Conservation (phyloP, 1,140 invertebrate genomes). For the Armadillidium nasatum region DNA sequence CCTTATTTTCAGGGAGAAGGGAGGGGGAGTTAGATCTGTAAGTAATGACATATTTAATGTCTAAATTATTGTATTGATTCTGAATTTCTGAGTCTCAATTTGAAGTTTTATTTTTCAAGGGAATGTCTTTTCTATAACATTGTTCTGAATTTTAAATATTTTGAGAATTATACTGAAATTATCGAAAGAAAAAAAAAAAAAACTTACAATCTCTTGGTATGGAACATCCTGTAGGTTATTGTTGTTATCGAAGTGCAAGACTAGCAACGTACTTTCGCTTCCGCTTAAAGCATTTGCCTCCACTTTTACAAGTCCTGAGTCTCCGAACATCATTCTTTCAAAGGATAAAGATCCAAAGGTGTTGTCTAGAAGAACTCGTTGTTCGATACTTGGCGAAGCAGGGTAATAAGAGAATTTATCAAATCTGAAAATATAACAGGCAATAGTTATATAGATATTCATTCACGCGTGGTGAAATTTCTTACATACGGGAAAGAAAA, state of each 20-base stretch:
- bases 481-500: too few relatives aligned
- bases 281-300: background rate
- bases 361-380: background rate
- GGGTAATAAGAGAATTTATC: background rate
- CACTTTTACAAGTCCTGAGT: background rate
- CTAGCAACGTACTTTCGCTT: background rate
- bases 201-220: background rate
- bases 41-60: too few relatives aligned
- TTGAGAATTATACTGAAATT: background rate
- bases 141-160: background rate
- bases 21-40: too few relatives aligned
- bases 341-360: background rate
- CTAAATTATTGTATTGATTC: background rate
- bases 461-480: too few relatives aligned
- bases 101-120: background rate
- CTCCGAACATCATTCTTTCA: background rate
- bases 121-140: background rate
- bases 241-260: background rate
- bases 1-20: too few relatives aligned
- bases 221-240: background rate
- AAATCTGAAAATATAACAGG: background rate
- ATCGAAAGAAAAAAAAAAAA: too few relatives aligned
- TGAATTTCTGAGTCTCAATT: background rate
- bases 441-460: too few relatives aligned
- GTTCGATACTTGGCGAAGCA: background rate